Conservation (phyloP, 2,888 invertebrate species). For the Trichogramma evanescens region DNA sequence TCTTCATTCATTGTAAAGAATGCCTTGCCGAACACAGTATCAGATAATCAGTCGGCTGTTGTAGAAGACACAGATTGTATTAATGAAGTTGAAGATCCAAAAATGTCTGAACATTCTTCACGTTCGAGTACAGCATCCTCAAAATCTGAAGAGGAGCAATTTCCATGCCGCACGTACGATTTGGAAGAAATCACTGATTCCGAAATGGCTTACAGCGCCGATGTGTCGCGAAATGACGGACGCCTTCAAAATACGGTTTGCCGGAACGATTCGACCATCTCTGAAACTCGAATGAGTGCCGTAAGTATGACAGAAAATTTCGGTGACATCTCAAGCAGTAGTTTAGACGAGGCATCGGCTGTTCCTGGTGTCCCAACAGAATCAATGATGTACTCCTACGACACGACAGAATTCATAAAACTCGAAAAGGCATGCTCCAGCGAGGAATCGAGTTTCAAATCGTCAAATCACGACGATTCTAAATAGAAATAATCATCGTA, state of each 20-base stretch:
- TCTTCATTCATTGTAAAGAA: too few species aligned
- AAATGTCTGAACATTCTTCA: conserved; percentile 12
- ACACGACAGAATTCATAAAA: conserved; percentile 34
- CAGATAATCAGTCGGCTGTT: background rate
- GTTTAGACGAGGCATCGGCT: background rate
- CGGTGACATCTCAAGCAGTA: conserved; percentile 22
- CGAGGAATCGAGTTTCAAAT: conserved; percentile 7
- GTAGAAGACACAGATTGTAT: background rate
- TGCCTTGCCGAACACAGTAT: too few species aligned
- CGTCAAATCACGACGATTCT: background rate
- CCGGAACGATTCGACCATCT: background rate
- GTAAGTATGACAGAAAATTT: conserved; percentile 24
- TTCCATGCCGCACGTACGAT: background rate
- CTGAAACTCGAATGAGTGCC: background rate
- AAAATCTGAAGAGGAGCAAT: conserved; percentile 1
- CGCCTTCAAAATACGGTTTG: background rate
- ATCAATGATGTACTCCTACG: conserved; percentile 30
- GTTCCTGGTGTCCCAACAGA: conserved; percentile 11
- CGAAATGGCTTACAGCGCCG: conserved; percentile 24
- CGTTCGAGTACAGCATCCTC: conserved; percentile 13
- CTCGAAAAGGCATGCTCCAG: conserved; percentile 26
- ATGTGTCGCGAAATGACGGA: conserved; percentile 25
- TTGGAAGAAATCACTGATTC: conserved; percentile 14
- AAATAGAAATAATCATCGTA: background rate
- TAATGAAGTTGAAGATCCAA: background rate